Base-by-base conservation (phyloP, 2,888 invertebrate genomes). In the Caenorhabditis sinica region DNA sequence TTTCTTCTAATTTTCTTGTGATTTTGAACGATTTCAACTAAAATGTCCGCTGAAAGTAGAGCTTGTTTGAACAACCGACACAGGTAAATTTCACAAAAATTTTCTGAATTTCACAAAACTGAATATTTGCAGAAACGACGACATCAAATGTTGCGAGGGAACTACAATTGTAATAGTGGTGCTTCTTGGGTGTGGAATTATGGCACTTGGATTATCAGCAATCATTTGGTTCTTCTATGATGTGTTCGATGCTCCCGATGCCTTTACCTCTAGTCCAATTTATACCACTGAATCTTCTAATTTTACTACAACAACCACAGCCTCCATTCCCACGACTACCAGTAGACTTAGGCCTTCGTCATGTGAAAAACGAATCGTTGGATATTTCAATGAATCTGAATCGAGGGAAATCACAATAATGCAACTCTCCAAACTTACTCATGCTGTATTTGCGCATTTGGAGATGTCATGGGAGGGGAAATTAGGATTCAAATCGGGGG, bases 351-450 rank as follows among this genome's bases (percentile, higher is more conserved):
- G 20, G 9, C 3, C 56, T 15, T 15, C 23, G 8, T 25, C 56
- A 4, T 56, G 56, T 25, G 4, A 56, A 17, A 56, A 56, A 13
- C 56, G 56, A 56, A 56, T 56, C 28, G 33, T 60, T n/a, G 60
- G 60, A 36, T 60, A 15, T 33, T 60, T 28, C 20, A n/a, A 25
- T 20, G 33, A 8, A 60, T 36, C n/a, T 1, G 60, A 60, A 5
- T 6, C 60, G 0, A n/a, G 11, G 1, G 36, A 60, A 20, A 60
- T 60, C 28, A 36, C 33, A n/a, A 33, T 3, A 20, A 9, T 1
- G n/a, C 33, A 33, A 20, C 17, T 60, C n/a, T 60, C 60, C 0
- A 60, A 60, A 20, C 36, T 60, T 1, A 60, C 60, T 0, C 60
- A 60, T 60, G 60, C 33, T 6, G 60, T 60, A 2, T 36, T 60